Conservation (phyloP, 1,140 invertebrate species). For the Apis mellifera region DNA sequence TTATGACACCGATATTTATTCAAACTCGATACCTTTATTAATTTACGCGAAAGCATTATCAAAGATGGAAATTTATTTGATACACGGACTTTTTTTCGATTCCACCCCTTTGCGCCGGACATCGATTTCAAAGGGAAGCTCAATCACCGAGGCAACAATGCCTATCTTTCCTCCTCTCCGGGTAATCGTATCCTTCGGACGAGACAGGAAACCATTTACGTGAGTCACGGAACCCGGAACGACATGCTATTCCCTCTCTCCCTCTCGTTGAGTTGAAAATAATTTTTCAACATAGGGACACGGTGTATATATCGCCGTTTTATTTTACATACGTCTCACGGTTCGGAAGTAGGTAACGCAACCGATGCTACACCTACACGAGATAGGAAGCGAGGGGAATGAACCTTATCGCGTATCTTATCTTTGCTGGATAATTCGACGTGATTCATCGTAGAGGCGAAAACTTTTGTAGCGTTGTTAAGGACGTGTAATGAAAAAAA, state of each 20-base stretch:
- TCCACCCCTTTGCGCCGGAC: not conserved
- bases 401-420: not conserved
- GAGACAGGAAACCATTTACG: constrained; percentile 39
- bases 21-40: too few species aligned
- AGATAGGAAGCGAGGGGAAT: not conserved
- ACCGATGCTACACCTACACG: constrained; percentile 9
- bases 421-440: not conserved
- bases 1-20: too few species aligned
- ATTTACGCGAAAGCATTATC: too few species aligned
- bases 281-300: constrained; percentile 24
- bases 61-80: constrained; percentile 5
- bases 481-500: too few species aligned
- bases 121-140: constrained; percentile 42
- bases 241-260: constrained; percentile 12
- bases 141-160: constrained; percentile 40
- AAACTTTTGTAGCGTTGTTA: not conserved
- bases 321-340: constrained; percentile 27
- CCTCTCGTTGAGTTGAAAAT: constrained; percentile 14
- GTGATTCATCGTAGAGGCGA: not conserved
- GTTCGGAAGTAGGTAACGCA: too few species aligned
- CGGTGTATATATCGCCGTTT: not conserved
- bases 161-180: constrained; percentile 20
- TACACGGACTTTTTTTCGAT: not conserved
- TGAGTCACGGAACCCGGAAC: constrained; percentile 45
- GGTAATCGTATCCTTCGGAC: constrained; percentile 33